Base-by-base conservation (phyloP, 1,140 invertebrate species). In the Drosophila chauvacae region DNA sequence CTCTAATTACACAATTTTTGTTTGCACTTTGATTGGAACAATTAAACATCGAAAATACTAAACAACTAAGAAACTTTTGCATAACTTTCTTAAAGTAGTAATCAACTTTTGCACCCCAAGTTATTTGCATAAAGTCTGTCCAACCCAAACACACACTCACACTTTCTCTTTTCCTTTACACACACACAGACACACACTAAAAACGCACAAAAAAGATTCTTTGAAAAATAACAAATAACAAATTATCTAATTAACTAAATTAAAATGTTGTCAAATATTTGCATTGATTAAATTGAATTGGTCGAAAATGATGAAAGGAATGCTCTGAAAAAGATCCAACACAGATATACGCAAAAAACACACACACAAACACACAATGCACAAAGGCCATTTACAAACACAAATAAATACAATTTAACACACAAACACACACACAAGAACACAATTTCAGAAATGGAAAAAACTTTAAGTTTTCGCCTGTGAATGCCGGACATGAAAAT, bases 11-110 rank as follows among this genome's bases (percentile, higher is more conserved):
- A 65, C 51, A 44, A 64, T 48, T 77, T 77, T 85, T 47, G 57
- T 77, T 81, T 85, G 81, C 81, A 84, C 81, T 63, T 69, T 73
- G 28, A 72, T 84, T 80, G 53, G 48, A 70, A 66, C 48, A 59
- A 50, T 57, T 84, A 48, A 45, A 59, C 37, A 28, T 33, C 71
- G 26, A 53, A 57, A 76, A 77, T 56, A 56, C 76, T 59, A 23
- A 42, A 45, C 48, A 23, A 23, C 23, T 23, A 26, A 41, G n/a
- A 56, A 72, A 51, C 44, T 79, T 75, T 64, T 72, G 73, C 68
- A 66, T 77, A 72, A 51, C 26, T 77, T 81, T 68, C 53, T 73
- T 64, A 61, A 71, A 64, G 81, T 84, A 84, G 81, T 72, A 48
- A 39, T 48, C 58, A 65, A 81, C 41, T 63, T 72, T 53, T 85